phyloP scores from a whole-genome alignment of 2,888 invertebrate species.

The Chrysotoxum bicinctum region DNA sequence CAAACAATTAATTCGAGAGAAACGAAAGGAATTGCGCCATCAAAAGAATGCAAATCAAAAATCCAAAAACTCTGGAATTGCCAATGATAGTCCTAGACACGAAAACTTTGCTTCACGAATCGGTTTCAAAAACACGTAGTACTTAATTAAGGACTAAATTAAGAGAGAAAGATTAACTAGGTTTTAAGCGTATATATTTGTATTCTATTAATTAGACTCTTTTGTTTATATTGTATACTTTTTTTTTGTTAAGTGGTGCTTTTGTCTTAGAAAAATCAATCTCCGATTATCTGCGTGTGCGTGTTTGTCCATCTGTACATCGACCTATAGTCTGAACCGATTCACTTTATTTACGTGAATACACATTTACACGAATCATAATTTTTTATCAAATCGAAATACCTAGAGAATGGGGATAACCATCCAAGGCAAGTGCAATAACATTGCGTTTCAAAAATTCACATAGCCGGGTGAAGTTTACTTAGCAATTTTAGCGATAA shows the following conservation, averaged over 20 bases:
- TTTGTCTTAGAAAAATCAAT: background rate
- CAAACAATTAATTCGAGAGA: slow-evolving; percentile 80
- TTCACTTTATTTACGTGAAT: no score
- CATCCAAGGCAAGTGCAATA: no score
- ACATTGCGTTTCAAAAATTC: no score
- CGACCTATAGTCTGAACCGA: no score
- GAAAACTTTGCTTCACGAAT: slow-evolving; percentile 55
- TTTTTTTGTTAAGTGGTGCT: slow-evolving; percentile 1
- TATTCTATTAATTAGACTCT: background rate
- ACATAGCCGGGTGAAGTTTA: no score
- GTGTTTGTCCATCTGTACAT: no score
- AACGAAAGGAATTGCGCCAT: slow-evolving; percentile 79
- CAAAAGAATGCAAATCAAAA: slow-evolving; percentile 76
- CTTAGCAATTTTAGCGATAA: no score
- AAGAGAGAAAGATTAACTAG: slow-evolving; percentile 26
- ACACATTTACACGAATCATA: no score
- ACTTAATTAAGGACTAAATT: background rate
- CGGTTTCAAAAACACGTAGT: slow-evolving; percentile 49
- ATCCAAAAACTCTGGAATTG: slow-evolving; percentile 61
- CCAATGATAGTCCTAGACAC: slow-evolving; percentile 61
- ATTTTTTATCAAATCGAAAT: no score
- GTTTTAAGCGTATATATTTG: background rate
- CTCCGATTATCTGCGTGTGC: no score
- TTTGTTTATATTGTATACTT: background rate
- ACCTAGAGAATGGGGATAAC: no score